These are phyloP conservation scores for Carollia perspicillata DNA, from an alignment of 2,113 vertebrate genomes.

Conservation along the genomic window DNA sequence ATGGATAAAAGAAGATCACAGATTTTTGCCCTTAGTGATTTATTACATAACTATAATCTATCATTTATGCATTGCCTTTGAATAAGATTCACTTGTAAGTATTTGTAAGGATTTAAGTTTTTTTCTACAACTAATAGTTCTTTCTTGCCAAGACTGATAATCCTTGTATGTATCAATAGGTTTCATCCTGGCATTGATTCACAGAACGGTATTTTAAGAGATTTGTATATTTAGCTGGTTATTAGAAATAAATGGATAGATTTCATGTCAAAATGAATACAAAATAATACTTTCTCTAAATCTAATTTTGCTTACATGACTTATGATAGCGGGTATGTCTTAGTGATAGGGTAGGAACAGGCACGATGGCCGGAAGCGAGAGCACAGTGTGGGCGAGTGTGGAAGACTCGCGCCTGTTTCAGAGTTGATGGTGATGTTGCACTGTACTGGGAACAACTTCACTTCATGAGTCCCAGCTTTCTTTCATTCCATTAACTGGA, in stretches of 20 bases:
- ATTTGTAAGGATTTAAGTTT: not conserved
- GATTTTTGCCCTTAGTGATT: not conserved
- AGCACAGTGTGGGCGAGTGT: rapidly evolving
- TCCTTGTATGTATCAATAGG: rapidly evolving
- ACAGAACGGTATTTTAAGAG: not conserved
- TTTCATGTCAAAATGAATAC: not conserved
- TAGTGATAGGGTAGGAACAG: not conserved
- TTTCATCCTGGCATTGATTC: not conserved
- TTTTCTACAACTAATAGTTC: not conserved
- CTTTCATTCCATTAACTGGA: not conserved
- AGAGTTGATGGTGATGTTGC: too few species aligned
- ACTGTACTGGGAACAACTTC: not conserved
- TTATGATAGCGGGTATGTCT: not conserved
- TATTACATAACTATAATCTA: not conserved
- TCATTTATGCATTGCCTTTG: not conserved
- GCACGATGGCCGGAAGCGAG: conserved; percentile 30
- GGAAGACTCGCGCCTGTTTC: not conserved
- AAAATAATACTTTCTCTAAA: conserved; percentile 52
- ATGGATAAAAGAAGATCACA: not conserved
- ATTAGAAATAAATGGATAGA: conserved; percentile 18
- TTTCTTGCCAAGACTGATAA: not conserved
- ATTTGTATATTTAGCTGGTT: not conserved
- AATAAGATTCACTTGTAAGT: not conserved
- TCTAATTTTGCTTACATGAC: conserved; percentile 44
- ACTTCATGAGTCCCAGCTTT: not conserved